Base-by-base conservation (phyloP, 2,797 vertebrate genomes). In the Vireo griseus region DNA sequence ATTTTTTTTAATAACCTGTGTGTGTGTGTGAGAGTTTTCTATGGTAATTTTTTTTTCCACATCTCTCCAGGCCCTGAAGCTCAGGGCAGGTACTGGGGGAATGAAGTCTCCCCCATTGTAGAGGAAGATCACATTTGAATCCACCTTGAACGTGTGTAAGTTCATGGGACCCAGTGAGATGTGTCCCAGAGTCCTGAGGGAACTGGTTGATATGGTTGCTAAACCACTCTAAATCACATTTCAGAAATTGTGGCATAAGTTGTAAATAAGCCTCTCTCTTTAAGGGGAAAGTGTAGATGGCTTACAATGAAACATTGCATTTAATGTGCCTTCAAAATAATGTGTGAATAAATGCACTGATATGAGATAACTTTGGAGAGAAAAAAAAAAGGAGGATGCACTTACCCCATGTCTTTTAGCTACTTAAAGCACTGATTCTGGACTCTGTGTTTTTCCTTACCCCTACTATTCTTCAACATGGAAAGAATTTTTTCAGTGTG, bases 81-180 rank as follows among this genome's bases (percentile, higher is more conserved):
- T 45, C n/a, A 25, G 50, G 50, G 37, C 22, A 55, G 28, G 13
- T 37, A 44, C 6, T n/a, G 14, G 11, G 54, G 13, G 16, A 21
- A 10, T 42, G 17, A 68, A 48, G 16, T 88, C 4, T 10, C 14
- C 12, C 4, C 5, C 22, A 28, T 2, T 44, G 48, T 18, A 37
- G 42, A 50, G n/a, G 42, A 69, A 25, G 19, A 44, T 69, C 13
- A 6, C 9, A 2, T 82, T 37, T 37, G 5, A 62, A 62, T n/a
- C 40, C 13, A 17, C n/a, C 9, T 61, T 7, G 7, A 48, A 19
- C 0, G 0, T 28, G 4, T 45, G 5, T 22, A 35, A 40, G 6
- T 68, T 8, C 22, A 12, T 28, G 55, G n/a, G 19, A 37, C 16
- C 9, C 50, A 25, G 16, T 9, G 63, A 44, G 42, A 62, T 55